Conservation (phyloP, 2,797 vertebrate genomes). For the Artibeus lituratus region DNA sequence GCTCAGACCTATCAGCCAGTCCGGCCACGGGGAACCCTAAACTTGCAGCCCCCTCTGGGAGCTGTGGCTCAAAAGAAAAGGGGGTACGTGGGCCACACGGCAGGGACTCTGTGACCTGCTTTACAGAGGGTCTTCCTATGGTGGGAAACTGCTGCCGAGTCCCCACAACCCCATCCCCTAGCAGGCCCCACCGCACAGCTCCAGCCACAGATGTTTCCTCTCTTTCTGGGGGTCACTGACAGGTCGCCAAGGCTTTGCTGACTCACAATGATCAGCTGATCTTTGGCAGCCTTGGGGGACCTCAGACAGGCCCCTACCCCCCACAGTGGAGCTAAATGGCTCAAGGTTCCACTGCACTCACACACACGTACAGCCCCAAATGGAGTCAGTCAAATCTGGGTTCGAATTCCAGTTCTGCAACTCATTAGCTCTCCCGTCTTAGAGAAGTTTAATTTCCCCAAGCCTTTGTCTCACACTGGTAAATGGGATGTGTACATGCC, state of each 20-base stretch:
- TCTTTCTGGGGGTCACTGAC: constrained; percentile 50
- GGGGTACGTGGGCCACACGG: neutral
- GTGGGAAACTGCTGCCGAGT: neutral
- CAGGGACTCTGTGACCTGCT: neutral
- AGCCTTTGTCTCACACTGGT: neutral
- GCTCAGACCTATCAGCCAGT: neutral
- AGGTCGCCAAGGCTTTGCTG: constrained; percentile 56
- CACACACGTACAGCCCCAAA: neutral
- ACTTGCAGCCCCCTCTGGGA: neutral
- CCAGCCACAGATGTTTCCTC: constrained; percentile 56
- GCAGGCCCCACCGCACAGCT: neutral
- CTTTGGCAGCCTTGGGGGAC: constrained; percentile 3
- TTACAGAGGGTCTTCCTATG: neutral
- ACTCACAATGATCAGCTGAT: constrained; percentile 50
- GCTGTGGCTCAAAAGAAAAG: neutral
- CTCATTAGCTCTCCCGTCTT: neutral
- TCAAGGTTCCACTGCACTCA: neutral
- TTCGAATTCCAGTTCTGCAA: constrained; percentile 14
- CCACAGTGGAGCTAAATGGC: neutral
- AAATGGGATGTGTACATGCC: neutral
- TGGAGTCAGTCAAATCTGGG: neutral
- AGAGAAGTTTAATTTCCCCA: constrained; percentile 9
- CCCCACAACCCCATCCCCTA: neutral
- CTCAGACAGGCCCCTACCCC: neutral
- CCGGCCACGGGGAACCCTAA: neutral